phyloP scores from a whole-genome alignment of 2,888 invertebrate genomes.

The Nomada ruficornis region DNA sequence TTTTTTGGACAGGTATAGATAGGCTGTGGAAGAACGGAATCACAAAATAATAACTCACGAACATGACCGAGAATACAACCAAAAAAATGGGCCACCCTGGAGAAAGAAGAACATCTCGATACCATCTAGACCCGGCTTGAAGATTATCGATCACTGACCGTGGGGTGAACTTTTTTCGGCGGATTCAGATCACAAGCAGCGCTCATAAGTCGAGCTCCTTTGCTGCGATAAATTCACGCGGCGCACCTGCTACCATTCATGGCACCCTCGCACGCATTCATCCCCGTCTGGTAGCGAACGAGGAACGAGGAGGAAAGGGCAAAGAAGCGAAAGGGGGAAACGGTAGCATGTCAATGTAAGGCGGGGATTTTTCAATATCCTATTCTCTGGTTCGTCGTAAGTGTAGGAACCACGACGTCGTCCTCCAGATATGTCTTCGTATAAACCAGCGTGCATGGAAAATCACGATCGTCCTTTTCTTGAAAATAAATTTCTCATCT shows the following conservation, averaged over 20 bases:
- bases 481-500: not conserved
- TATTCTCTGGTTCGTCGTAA: slow-evolving; percentile 69
- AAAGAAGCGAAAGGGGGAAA: slow-evolving; percentile 2
- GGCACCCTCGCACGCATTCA: slow-evolving; percentile 70
- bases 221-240: slow-evolving; percentile 72
- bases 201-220: slow-evolving; percentile 70
- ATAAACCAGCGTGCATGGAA: slow-evolving; percentile 29
- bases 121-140: not conserved
- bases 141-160: slow-evolving; percentile 48
- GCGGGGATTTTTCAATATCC: slow-evolving; percentile 78
- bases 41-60: not conserved
- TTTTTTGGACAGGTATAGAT: no score
- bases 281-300: slow-evolving; percentile 52
- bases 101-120: slow-evolving; percentile 16
- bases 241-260: slow-evolving; percentile 73
- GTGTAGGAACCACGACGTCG: slow-evolving; percentile 53
- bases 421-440: slow-evolving; percentile 39
- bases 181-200: slow-evolving; percentile 70
- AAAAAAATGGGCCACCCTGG: slow-evolving; percentile 6
- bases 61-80: not conserved
- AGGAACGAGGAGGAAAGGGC: slow-evolving; percentile 41
- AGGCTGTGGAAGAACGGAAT: no score
- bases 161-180: slow-evolving; percentile 34
- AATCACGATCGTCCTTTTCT: slow-evolving; percentile 2
- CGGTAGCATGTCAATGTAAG: slow-evolving; percentile 69